Base-by-base conservation (phyloP, 1,140 invertebrate genomes). In the Mylabris phalerata region DNA sequence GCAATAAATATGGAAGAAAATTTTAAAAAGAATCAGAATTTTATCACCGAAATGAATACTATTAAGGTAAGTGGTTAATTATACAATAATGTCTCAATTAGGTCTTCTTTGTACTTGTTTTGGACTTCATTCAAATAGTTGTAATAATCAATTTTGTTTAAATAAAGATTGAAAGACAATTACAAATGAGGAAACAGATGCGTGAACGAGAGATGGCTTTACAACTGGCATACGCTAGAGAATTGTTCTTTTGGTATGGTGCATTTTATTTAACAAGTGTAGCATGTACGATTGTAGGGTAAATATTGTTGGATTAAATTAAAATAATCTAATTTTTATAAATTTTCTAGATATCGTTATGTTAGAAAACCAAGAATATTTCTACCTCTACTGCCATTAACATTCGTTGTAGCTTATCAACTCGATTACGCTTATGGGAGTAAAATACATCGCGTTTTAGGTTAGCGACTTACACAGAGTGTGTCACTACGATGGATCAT, bases 161-260 rank as follows among this genome's bases (percentile, higher is more conserved):
- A 57, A 42, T 51, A 13, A 51, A 85, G 84, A 75, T 86, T 70
- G 85, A 87, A 65, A 73, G 84, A 46, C 87, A 89, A 75, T 84
- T 91, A 62, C 87, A 89, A 67, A 81, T 90, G 80, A 85, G 87
- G 70, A 87, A 88, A 75, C 85, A 88, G 71, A 84, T 90, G 76
- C 78, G 87, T 64, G 85, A 90, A 72, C 74, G 86, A 55, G 79
- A 86, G 72, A 79, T 83, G 70, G 87, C 89, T 0, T 73, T 86
- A 73, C 79, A 86, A 72, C 79, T 90, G 42, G 87, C 88, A 4
- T 78, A 80, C 68, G 78, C 81, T 50, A 74, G 88, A 57, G 88
- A 91, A 69, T 70, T 87, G 11, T 84, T 88, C 66, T 79, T 83
- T 61, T 90, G 87, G 87, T 76, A 84, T 64, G 79, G 82, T 32